These are phyloP conservation scores for Hepsetus odoe DNA, from an alignment of 2,113 vertebrate genomes.

Conservation along the genomic window DNA sequence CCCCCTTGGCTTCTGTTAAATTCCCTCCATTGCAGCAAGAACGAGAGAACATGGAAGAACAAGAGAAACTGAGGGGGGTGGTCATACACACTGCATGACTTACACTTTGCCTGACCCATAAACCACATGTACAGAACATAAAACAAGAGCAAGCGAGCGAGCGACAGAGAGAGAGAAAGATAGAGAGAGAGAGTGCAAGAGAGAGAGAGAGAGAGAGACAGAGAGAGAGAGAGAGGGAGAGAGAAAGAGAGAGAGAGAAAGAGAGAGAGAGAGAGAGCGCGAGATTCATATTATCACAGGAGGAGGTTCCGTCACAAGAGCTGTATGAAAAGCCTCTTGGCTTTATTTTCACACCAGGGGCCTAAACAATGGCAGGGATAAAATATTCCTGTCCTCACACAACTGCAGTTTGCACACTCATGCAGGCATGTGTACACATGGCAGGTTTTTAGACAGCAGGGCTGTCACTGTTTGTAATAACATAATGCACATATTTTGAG, in stretches of 20 bases:
- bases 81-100: neutral
- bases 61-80: neutral
- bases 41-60: neutral
- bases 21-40: neutral
- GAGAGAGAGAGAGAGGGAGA: neutral
- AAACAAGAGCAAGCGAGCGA: neutral
- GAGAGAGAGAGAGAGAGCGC: neutral
- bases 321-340: neutral
- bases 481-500: no score
- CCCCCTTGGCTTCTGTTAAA: neutral
- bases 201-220: neutral
- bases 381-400: neutral
- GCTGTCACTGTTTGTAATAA: neutral
- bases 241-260: neutral
- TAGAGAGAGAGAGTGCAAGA: neutral
- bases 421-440: neutral
- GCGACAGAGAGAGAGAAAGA: neutral
- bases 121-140: neutral
- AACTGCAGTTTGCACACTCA: neutral
- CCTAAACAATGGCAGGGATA: conserved; percentile 16
- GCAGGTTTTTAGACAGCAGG: neutral
- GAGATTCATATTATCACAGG: conserved; percentile 5
- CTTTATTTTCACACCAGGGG: neutral
- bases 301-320: neutral
- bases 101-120: neutral